These are phyloP conservation scores for Helicoverpa armigera DNA, from an alignment of 1,140 invertebrate species.

Conservation along the genomic window DNA sequence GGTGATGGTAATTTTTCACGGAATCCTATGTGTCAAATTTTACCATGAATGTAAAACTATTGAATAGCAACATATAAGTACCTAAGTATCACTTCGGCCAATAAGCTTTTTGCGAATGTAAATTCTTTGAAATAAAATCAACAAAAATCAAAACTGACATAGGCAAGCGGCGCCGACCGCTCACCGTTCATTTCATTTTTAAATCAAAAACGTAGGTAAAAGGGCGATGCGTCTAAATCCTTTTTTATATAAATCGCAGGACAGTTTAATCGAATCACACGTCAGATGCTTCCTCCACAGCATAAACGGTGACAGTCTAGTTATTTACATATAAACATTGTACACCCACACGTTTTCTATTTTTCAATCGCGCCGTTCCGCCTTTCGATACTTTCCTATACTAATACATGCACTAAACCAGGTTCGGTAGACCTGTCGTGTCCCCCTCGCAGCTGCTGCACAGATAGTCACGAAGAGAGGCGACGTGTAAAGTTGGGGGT, in stretches of 20 bases:
- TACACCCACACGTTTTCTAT: conserved; percentile 73
- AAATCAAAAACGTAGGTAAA: not conserved
- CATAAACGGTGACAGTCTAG: conserved; percentile 52
- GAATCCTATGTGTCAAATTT: no score
- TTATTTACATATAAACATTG: conserved; percentile 67
- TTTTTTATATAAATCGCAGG: conserved; percentile 24
- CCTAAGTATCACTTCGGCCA: no score
- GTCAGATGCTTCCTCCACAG: conserved; percentile 55
- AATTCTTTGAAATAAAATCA: no score
- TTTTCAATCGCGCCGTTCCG: conserved; percentile 82
- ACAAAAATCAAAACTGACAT: not conserved
- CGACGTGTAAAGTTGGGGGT: conserved; percentile 67
- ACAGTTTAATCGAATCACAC: conserved; percentile 46
- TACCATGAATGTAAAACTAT: no score
- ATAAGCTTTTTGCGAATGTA: no score
- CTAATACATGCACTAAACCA: conserved; percentile 69
- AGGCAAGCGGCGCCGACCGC: not conserved
- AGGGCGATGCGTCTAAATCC: not conserved
- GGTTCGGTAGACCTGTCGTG: conserved; percentile 59
- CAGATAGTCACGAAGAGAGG: conserved; percentile 61
- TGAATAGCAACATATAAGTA: no score
- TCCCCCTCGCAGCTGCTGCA: conserved; percentile 57
- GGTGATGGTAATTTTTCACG: no score
- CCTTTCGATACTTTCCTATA: conserved; percentile 83
- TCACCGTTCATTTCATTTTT: conserved; percentile 2